These are phyloP conservation scores for Dicrostonyx torquatus DNA, from an alignment of 2,797 vertebrate genomes.

Conservation along the genomic window DNA sequence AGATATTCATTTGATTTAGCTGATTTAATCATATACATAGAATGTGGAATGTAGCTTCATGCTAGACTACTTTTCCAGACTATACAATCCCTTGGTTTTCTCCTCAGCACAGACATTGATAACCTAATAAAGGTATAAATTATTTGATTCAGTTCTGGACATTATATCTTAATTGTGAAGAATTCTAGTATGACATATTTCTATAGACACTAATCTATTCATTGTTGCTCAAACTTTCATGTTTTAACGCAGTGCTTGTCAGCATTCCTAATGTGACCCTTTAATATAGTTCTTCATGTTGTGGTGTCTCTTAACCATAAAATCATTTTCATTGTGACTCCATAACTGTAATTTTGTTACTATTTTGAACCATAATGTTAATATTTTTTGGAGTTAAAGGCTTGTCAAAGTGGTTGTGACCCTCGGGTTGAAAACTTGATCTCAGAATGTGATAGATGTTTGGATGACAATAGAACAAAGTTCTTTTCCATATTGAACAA, in stretches of 20 bases:
- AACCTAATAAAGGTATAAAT: conserved; percentile 9
- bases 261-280: not conserved
- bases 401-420: not conserved
- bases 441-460: not conserved
- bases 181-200: not conserved
- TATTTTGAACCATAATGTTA: not conserved
- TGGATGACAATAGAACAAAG: not conserved
- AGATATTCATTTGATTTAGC: not conserved
- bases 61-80: not conserved
- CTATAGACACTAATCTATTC: not conserved
- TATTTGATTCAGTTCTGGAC: not conserved
- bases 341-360: no score
- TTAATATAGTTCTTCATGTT: not conserved
- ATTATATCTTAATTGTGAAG: not conserved
- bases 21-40: not conserved
- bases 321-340: not conserved
- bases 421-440: not conserved
- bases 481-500: not conserved
- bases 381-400: not conserved
- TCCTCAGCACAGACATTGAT: not conserved
- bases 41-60: not conserved
- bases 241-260: not conserved
- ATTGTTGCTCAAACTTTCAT: not conserved
- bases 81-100: not conserved
- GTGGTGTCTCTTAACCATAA: not conserved